Conservation (phyloP, 53 echinoderm and acorn worm genomes). For the Temnopleurus reevesii region DNA sequence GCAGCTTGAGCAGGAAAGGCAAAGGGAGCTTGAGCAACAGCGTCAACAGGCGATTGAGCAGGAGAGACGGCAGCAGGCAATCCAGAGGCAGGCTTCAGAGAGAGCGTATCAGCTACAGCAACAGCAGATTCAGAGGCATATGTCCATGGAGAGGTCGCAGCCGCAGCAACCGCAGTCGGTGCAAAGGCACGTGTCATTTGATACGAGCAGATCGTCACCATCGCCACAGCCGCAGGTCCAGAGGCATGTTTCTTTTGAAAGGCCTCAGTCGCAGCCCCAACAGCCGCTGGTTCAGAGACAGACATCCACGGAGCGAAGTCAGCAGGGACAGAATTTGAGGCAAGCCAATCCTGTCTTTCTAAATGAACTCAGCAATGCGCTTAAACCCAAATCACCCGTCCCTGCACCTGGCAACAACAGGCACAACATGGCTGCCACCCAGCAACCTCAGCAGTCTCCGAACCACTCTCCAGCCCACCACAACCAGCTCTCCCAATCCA, state of each 20-base stretch:
- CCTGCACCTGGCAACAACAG: conserved; percentile 34
- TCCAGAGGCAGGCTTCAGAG: conserved; percentile 5
- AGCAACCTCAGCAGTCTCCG: conserved; percentile 40
- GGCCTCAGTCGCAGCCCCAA: neutral
- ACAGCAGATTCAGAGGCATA: conserved; percentile 25
- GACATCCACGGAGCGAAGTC: conserved; percentile 8
- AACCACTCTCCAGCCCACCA: neutral
- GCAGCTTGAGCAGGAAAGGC: neutral
- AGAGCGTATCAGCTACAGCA: conserved; percentile 30
- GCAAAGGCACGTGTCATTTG: conserved; percentile 38
- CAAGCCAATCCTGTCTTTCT: conserved; percentile 74
- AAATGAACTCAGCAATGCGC: conserved; percentile 70
- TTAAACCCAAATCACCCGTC: conserved; percentile 66
- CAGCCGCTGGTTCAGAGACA: conserved; percentile 36
- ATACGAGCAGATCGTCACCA: neutral
- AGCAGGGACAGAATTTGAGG: conserved; percentile 50
- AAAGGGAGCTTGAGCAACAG: neutral
- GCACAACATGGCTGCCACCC: conserved; percentile 20
- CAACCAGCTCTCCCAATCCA: neutral
- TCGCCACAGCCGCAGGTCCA: neutral
- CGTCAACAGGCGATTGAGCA: neutral
- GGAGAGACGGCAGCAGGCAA: conserved; percentile 8
- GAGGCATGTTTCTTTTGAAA: conserved; percentile 50
- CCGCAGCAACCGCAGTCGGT: neutral
- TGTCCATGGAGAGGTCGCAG: conserved; percentile 18